These are phyloP conservation scores for Drosophila nigromelanica DNA, from an alignment of 1,140 invertebrate species.

Conservation along the genomic window DNA sequence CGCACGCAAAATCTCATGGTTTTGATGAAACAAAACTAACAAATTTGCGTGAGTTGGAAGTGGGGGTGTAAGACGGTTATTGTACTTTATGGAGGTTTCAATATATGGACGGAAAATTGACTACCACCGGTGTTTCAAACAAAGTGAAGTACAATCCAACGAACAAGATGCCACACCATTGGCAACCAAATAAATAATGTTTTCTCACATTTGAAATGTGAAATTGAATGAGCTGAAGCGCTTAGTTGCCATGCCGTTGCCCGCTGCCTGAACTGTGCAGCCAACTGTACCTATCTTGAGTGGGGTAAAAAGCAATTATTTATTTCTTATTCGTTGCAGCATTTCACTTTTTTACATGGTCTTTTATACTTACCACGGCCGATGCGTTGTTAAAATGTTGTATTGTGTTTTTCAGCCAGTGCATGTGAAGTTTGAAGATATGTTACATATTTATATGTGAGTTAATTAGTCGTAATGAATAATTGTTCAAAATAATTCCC, in stretches of 20 bases:
- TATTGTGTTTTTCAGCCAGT: constrained; percentile 21
- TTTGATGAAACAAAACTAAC: constrained; percentile 16
- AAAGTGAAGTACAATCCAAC: constrained; percentile 8
- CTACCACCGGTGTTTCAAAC: constrained; percentile 1
- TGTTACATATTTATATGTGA: constrained; percentile 8
- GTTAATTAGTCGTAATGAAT: constrained; percentile 32
- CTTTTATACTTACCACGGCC: constrained; percentile 22
- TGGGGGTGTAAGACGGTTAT: constrained; percentile 4
- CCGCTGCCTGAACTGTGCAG: constrained; percentile 58
- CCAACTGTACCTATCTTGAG: constrained; percentile 62
- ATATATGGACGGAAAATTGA: constrained; percentile 10
- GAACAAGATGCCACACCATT: constrained; percentile 1
- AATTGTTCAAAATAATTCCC: constrained; percentile 36
- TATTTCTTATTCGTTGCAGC: constrained; percentile 58
- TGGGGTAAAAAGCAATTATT: constrained; percentile 62
- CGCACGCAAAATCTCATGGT: constrained; percentile 56
- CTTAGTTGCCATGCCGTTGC: constrained; percentile 42
- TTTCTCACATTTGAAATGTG: constrained; percentile 55
- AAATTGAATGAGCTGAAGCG: constrained; percentile 48
- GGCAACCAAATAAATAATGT: constrained; percentile 17
- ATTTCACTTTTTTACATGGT: constrained; percentile 70
- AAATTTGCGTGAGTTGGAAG: constrained; percentile 14
- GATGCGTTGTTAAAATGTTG: constrained; percentile 64
- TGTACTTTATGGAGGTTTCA: constrained; percentile 21
- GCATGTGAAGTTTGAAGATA: constrained; percentile 27